These are phyloP conservation scores for Bos taurus DNA, from an alignment of 2,113 vertebrate species.

Conservation along the genomic window DNA sequence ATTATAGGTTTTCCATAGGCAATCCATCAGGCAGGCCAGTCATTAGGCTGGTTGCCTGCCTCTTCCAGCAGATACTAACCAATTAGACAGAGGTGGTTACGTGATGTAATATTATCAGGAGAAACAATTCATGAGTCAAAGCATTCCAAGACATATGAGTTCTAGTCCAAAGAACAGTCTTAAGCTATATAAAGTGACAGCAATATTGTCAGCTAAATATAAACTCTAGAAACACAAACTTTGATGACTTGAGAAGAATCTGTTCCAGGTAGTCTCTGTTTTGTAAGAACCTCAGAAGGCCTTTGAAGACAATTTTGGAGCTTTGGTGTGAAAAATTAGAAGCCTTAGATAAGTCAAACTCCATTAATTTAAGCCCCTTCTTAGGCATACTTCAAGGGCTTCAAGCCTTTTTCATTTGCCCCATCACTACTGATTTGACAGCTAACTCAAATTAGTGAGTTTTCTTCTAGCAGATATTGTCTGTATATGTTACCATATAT, in stretches of 20 bases:
- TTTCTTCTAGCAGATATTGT: background rate
- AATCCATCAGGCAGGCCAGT: conserved; percentile 44
- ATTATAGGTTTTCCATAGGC: conserved; percentile 88
- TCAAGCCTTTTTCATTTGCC: conserved; percentile 4
- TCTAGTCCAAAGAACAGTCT: conserved; percentile 88
- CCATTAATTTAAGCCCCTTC: conserved; percentile 23
- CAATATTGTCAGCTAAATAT: conserved; percentile 99
- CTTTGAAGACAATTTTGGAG: conserved; percentile 52
- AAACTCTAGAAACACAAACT: conserved; percentile 86
- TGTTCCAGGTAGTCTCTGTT: conserved; percentile 73
- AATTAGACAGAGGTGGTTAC: conserved; percentile 92
- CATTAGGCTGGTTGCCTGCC: background rate
- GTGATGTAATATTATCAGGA: conserved; percentile 97
- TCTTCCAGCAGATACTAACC: conserved; percentile 85
- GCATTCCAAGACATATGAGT: conserved; percentile 96
- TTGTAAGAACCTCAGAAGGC: conserved; percentile 54
- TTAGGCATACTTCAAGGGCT: background rate
- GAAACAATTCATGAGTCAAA: conserved; percentile 99
- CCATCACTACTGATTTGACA: conserved; percentile 9
- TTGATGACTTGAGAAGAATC: conserved; percentile 80
- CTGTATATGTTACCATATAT: background rate
- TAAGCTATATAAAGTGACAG: conserved; percentile 90
- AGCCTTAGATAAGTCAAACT: background rate
- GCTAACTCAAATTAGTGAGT: conserved; percentile 2
- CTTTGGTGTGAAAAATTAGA: conserved; percentile 53